Evolutionary conservation across 2,888 invertebrate genomes (phyloP), one percentile per base, ranked within the genome.

Genomic region (Volucella bombylans): DNA sequence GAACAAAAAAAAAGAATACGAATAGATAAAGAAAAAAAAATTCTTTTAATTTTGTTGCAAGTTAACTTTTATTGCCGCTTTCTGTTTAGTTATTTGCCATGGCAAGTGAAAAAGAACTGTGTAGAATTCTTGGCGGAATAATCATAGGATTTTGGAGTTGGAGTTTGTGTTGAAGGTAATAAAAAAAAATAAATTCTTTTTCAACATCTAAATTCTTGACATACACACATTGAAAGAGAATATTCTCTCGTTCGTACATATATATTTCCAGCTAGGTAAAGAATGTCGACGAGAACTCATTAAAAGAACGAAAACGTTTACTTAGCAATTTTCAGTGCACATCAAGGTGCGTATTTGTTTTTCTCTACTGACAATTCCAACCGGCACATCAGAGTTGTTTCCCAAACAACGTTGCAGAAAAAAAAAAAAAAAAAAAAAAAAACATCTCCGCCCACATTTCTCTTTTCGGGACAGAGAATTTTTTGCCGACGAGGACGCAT

Each of bases 331-430:
- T 52, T 68, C 43, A 38, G 72, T 74, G 72, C 76, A 69, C 72
- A 69, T 64, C 55, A 61, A 72, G 85, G 64, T 85, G 85, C 85
- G 85, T 85, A 76, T 85, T 85, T 85, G 68, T 72, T 57, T 85
- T 77, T 76, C 67, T 43, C 65, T 52, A 45, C 52, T 76, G 54
- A 52, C 67, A 59, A 50, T 71, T 67, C 72, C 50, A 68, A 68
- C 6, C 43, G 47, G 62, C 43, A 72, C 54, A 61, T 62, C 31
- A 72, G 59, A 57, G 81, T 71, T 85, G 76, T 50, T 67, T 71
- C 39, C 52, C 15, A 68, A 74, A 65, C 65, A 49, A 52, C 14
- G n/a, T n/a, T 64, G 23, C 41, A 67, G 52, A 31, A 54, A 55
- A 3, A 55, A 11, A n/a, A n/a, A n/a, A n/a, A n/a, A n/a, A n/a